Evolutionary conservation across 2,797 vertebrate genomes (phyloP), one percentile per base, ranked within the genome.

Genomic region (Notamacropus eugenii): DNA sequence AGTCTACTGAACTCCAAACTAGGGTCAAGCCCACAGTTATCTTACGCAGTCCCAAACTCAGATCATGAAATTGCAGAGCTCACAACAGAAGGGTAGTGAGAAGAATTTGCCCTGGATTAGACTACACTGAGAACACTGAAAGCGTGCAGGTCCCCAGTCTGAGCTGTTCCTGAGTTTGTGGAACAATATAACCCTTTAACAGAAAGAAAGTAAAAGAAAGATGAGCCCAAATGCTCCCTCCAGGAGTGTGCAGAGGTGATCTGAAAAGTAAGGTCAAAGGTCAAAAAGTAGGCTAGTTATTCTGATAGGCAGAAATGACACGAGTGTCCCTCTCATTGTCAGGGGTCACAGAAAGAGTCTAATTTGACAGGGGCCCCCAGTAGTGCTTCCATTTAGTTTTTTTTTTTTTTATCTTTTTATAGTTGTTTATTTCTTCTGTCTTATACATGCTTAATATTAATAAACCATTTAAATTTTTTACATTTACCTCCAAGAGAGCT

Each of bases 391-490:
- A 82, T 46, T 74, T n/a, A n/a, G n/a, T n/a, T n/a, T n/a, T n/a
- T n/a, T n/a, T n/a, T n/a, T n/a, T n/a, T n/a, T n/a, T n/a, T n/a
- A 29, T 91, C 82, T 96, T 5, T 96, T 50, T 96, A 95, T 95
- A 97, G 93, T 40, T 52, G 67, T 92, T 19, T 13, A 95, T 96
- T 96, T 50, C 58, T 24, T 98, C 94, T 97, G 96, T 34, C 96
- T 97, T 97, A 97, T 57, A 57, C 56, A 57, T 31, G 58, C 29
- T 59, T n/a, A 74, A 24, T 96, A 52, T 52, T 52, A 98, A 98
- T 98, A 96, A 97, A 97, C 95, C n/a, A 95, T 92, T 96, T 12
- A 56, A 82, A 74, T 92, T 95, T 93, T 92, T 92, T 46, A 95
- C 55, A 93, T 96, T 94, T 50, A 46, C n/a, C n/a, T 91, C 94